Percentiles rank a stretch among this genome's conserved stretches.
These are phyloP conservation scores for Rhingia campestris DNA, from an alignment of 2,888 invertebrate species.

Conservation along the genomic window DNA sequence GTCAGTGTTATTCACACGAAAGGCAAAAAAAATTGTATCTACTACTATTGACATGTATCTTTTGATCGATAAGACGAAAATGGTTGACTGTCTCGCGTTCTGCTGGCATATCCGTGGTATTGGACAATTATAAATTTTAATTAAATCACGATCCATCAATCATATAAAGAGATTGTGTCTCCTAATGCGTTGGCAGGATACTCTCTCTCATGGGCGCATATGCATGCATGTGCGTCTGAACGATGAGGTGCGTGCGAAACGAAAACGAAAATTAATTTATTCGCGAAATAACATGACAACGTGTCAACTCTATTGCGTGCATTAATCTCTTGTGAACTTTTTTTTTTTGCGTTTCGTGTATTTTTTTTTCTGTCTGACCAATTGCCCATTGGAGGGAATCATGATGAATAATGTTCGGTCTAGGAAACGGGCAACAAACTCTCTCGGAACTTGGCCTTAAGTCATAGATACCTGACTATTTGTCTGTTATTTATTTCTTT, in stretches of 20 bases:
- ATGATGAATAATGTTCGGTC: slow-evolving; percentile 73
- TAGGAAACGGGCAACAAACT: slow-evolving; percentile 73
- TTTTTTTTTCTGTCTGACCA: slow-evolving; percentile 27
- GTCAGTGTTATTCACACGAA: slow-evolving; percentile 25
- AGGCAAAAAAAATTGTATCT: slow-evolving; percentile 3
- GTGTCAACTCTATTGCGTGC: slow-evolving; percentile 74
- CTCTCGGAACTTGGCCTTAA: slow-evolving; percentile 44
- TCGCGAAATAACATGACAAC: slow-evolving; percentile 71
- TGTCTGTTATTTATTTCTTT: slow-evolving; percentile 11
- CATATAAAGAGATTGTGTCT: slow-evolving; percentile 51
- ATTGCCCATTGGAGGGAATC: slow-evolving; percentile 41
- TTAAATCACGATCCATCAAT: slow-evolving; percentile 74
- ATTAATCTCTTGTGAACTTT: slow-evolving; percentile 68
- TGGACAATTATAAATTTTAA: slow-evolving; percentile 73
- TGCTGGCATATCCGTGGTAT: slow-evolving; percentile 46
- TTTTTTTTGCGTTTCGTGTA: slow-evolving; percentile 18
- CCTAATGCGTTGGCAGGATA: slow-evolving; percentile 71
- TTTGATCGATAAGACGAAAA: slow-evolving; percentile 56
- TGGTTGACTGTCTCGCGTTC: slow-evolving; percentile 24
- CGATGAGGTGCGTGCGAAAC: slow-evolving; percentile 71
- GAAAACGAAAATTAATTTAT: slow-evolving; percentile 74
- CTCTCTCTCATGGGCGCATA: slow-evolving; percentile 13
- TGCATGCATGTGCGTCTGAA: slow-evolving; percentile 1
- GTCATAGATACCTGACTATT: slow-evolving; percentile 22
- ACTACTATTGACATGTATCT: slow-evolving; percentile 32